Evolutionary conservation across 1,140 invertebrate genomes (phyloP).

Genomic region (Megathymus violae): DNA sequence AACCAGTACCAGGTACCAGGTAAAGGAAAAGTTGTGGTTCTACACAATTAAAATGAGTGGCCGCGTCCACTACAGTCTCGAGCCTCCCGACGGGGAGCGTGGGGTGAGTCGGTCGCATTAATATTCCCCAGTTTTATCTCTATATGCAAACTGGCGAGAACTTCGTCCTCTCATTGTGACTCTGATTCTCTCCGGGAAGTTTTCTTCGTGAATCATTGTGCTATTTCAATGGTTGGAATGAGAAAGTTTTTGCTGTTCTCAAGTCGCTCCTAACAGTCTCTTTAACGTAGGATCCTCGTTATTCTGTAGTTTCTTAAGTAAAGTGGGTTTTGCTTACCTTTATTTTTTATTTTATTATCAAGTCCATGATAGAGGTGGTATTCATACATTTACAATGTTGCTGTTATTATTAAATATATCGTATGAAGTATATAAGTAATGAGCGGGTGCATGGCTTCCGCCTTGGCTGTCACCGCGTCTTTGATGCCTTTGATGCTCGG

Average conservation of each 20-base stretch:
- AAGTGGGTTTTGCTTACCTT: conserved; percentile 16
- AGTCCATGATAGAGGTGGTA: no score
- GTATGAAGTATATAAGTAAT: no score
- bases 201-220: conserved; percentile 78
- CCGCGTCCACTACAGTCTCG: conserved; percentile 72
- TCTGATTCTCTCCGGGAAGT: conserved; percentile 73
- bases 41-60: conserved; percentile 81
- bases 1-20: no score
- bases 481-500: no score
- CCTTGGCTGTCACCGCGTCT: no score
- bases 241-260: conserved; percentile 62
- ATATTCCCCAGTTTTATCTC: conserved; percentile 83
- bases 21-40: not conserved
- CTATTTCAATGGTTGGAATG: conserved; percentile 74
- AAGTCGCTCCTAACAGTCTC: conserved; percentile 26
- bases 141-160: conserved; percentile 83
- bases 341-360: no score
- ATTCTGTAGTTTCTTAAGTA: conserved; percentile 27
- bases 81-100: conserved; percentile 37
- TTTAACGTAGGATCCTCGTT: conserved; percentile 27
- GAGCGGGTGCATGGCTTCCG: no score
- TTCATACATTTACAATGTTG: no score
- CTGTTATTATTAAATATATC: no score
- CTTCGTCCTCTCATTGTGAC: conserved; percentile 77
- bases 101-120: conserved; percentile 72